Evolutionary conservation across 2,888 invertebrate species (phyloP).

Genomic region (Dioctria rufipes): DNA sequence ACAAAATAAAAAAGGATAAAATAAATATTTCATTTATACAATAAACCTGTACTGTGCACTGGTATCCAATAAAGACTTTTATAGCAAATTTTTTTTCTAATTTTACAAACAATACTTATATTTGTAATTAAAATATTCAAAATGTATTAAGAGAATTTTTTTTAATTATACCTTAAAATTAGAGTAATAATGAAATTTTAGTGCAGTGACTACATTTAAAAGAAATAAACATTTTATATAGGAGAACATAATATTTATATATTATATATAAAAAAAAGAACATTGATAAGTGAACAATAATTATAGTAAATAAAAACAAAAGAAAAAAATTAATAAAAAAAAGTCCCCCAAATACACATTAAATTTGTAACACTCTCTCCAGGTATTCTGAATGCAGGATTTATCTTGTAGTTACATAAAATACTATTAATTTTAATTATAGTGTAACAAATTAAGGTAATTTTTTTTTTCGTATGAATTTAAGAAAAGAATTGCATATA

Average conservation of each 20-base stretch:
- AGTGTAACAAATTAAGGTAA: slow-evolving; percentile 43
- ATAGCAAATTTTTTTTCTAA: not conserved
- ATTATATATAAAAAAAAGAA: slow-evolving; percentile 2
- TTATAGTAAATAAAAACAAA: not conserved
- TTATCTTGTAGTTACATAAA: slow-evolving; percentile 33
- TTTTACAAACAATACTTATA: not conserved
- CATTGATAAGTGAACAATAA: slow-evolving; percentile 28
- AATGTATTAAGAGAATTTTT: slow-evolving; percentile 12
- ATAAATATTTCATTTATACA: not conserved
- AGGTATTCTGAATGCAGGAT: slow-evolving; percentile 43
- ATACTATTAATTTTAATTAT: slow-evolving; percentile 44
- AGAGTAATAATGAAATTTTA: slow-evolving; percentile 17
- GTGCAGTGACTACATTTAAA: slow-evolving; percentile 21
- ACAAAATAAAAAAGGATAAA: not conserved
- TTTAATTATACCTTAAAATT: not conserved
- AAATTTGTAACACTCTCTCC: slow-evolving; percentile 41
- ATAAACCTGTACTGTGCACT: not conserved
- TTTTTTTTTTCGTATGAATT: slow-evolving; percentile 2
- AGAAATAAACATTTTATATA: slow-evolving; percentile 40
- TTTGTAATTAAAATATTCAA: not conserved
- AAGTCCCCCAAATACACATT: not conserved
- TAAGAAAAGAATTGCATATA: slow-evolving; percentile 20
- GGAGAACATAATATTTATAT: not conserved
- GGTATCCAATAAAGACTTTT: slow-evolving; percentile 1
- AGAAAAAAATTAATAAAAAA: not conserved